These are phyloP conservation scores for Drosophila auraria DNA, from an alignment of 1,140 invertebrate species.

Conservation along the genomic window DNA sequence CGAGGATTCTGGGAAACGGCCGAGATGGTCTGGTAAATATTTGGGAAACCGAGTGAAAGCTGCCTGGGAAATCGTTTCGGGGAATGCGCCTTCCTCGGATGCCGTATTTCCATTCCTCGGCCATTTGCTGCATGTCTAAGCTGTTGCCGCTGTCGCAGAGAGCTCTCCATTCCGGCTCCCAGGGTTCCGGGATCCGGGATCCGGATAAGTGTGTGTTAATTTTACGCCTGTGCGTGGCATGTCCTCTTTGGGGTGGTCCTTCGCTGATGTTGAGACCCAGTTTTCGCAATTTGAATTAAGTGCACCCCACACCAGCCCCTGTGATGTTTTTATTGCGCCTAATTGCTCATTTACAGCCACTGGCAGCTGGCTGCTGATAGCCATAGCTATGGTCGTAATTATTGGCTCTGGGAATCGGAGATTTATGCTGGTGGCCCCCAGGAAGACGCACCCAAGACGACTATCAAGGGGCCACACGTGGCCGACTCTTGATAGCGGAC, in stretches of 20 bases:
- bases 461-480: slow-evolving; percentile 61
- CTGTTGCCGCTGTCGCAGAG: slow-evolving; percentile 45
- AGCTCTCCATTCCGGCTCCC: slow-evolving; percentile 10
- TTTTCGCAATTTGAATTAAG: slow-evolving; percentile 81
- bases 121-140: slow-evolving; percentile 76
- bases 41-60: slow-evolving; percentile 12
- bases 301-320: slow-evolving; percentile 33
- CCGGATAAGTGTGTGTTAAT: slow-evolving; percentile 70
- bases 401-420: slow-evolving; percentile 47
- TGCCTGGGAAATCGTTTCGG: slow-evolving; percentile 16
- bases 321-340: slow-evolving; percentile 76
- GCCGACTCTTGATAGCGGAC: slow-evolving; percentile 48
- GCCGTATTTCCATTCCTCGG: slow-evolving; percentile 63
- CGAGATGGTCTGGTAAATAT: slow-evolving; percentile 7
- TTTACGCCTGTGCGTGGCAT: slow-evolving; percentile 51
- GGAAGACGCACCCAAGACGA: background rate
- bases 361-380: slow-evolving; percentile 15
- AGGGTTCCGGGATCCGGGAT: slow-evolving; percentile 25
- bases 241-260: slow-evolving; percentile 2
- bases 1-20: slow-evolving; percentile 11
- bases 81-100: slow-evolving; percentile 30
- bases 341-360: slow-evolving; percentile 75
- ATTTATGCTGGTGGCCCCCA: slow-evolving; percentile 43
- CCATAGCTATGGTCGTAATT: slow-evolving; percentile 41
- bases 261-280: slow-evolving; percentile 53